Conservation (phyloP, 2,113 vertebrate genomes). For the Drymodes brunneopygia region DNA sequence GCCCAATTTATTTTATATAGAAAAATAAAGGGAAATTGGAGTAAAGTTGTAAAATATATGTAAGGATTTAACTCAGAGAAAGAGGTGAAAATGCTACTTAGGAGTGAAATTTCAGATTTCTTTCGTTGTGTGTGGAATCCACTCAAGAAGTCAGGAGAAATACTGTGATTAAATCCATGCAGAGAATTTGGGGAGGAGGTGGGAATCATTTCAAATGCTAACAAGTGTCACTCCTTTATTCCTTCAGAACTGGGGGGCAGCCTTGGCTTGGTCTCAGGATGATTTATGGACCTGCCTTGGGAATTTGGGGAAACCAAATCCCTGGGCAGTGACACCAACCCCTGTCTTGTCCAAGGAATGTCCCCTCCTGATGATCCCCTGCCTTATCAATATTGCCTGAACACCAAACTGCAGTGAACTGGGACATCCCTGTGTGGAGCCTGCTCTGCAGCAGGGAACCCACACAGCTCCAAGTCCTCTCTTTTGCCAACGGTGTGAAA, state of each 20-base stretch:
- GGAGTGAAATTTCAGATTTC: background rate
- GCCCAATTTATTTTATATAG: background rate
- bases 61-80: background rate
- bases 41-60: background rate
- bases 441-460: slow-evolving; percentile 39
- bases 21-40: background rate
- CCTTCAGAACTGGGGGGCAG: background rate
- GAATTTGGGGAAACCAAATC: background rate
- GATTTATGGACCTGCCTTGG: background rate
- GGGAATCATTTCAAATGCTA: background rate
- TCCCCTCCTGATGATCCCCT: background rate
- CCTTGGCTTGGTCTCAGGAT: background rate
- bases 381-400: slow-evolving; percentile 57
- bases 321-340: background rate
- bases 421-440: background rate
- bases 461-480: slow-evolving; percentile 29
- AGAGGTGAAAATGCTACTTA: slow-evolving; percentile 16
- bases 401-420: background rate
- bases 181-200: background rate
- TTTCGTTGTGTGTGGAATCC: background rate
- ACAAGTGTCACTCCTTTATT: background rate
- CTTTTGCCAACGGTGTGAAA: slow-evolving; percentile 46
- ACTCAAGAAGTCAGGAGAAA: background rate
- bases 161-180: background rate
- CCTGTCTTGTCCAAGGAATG: background rate